Conservation (phyloP, 2,797 vertebrate species). For the Acridotheres tristis region DNA sequence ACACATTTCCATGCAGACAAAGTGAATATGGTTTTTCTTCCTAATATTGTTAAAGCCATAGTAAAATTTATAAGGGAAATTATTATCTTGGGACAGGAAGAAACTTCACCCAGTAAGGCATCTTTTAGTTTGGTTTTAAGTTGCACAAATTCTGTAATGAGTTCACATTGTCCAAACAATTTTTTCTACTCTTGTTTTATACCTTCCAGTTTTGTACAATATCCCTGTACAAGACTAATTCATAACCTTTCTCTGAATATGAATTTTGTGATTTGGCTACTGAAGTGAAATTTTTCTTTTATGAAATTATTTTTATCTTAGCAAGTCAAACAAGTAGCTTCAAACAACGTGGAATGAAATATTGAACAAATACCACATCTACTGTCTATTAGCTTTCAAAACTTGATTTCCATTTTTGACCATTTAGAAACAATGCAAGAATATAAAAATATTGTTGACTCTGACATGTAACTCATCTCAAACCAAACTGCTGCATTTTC, state of each 20-base stretch:
- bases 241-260: neutral
- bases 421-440: neutral
- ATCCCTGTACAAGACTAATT: neutral
- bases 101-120: rapidly evolving
- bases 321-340: neutral
- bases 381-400: neutral
- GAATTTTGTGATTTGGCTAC: neutral
- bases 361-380: neutral
- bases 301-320: neutral
- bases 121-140: neutral
- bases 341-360: neutral
- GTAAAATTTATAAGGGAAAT: neutral
- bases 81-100: neutral
- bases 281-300: neutral
- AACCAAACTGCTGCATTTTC: neutral
- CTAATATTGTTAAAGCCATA: neutral
- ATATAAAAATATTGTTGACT: neutral
- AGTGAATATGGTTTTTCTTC: neutral
- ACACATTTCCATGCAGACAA: neutral
- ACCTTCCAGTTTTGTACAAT: neutral
- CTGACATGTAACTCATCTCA: neutral
- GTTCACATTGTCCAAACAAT: neutral
- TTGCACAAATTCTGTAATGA: neutral
- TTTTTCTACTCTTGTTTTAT: neutral
- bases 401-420: neutral